Base-by-base conservation (phyloP, 2,888 invertebrate genomes). In the Diachrysia chrysitis region DNA sequence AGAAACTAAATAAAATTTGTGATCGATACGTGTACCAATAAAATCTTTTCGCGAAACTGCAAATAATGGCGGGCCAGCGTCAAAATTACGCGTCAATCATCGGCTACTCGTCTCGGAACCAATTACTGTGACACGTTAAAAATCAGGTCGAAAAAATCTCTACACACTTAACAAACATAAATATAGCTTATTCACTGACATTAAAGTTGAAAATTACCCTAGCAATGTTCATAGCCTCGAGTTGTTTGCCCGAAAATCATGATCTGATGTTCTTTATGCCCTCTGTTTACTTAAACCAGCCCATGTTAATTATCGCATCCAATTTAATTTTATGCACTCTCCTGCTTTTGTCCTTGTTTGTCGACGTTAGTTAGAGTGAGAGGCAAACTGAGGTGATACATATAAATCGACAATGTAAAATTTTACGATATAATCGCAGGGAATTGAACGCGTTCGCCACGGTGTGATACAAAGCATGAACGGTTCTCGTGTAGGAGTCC, bases 401-500 rank as follows among this genome's bases (percentile, higher is more conserved):
- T 83, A 88, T 89, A 89, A 90, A 90, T 86, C 83, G 86, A 87
- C 87, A 88, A 82, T 89, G 89, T 92, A 88, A 93, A 92, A 87
- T 92, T 94, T 93, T 89, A 93, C 90, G 93, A 93, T 82, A 74
- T 86, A 87, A 89, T 84, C 78, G 80, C 66, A 14, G 67, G 63
- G 61, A 66, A 71, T 73, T 83, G 72, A 66, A 70, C 55, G 32
- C 25, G 65, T 78, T 78, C 73, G 82, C 78, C 76, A 74, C 81
- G 79, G 85, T 88, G 82, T 85, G 83, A 85, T 84, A 76, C 72
- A 77, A 75, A 76, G 84, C 76, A 78, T 79, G 80, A 83, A 75
- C 55, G 25, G 58, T 67, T 65, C 37, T 19, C 67, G 58, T 59
- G 58, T 58, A 46, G 35, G n/a, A 53, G 21, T 58, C 12, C 54